A percentile compares a stretch with the other conserved stretches of the same genome.
phyloP scores from a whole-genome alignment of 2,113 vertebrate species.

The Protomyctophum bolini region DNA sequence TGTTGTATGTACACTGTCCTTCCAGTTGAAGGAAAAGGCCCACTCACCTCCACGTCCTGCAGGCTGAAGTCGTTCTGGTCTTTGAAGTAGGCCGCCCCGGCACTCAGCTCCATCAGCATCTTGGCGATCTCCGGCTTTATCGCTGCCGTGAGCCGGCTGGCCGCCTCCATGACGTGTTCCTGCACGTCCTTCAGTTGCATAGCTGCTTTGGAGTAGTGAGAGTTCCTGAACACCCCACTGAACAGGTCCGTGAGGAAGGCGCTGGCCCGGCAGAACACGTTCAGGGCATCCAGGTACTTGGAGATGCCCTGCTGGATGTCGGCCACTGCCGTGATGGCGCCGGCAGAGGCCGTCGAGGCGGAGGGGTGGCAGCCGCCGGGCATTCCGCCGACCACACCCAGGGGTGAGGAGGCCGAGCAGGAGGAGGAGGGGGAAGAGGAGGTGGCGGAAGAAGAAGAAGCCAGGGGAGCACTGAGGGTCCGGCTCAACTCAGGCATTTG shows the following conservation, averaged over 20 bases:
- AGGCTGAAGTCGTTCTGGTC: slow-evolving; percentile 98
- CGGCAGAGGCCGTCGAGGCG: slow-evolving; percentile 49
- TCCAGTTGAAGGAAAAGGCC: no score
- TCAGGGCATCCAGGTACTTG: slow-evolving; percentile 97
- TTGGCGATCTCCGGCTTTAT: slow-evolving; percentile 99
- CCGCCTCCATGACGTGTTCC: slow-evolving; percentile 98
- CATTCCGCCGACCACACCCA: slow-evolving; percentile 65
- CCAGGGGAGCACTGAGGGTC: slow-evolving; percentile 90
- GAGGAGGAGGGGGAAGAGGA: slow-evolving; percentile 82
- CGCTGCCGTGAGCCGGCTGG: slow-evolving; percentile 95
- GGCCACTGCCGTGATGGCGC: slow-evolving; percentile 88
- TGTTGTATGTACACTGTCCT: no score
- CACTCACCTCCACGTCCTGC: slow-evolving; percentile 93
- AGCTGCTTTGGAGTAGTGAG: slow-evolving; percentile 98
- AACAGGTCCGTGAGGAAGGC: slow-evolving; percentile 98
- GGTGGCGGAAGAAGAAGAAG: slow-evolving; percentile 81
- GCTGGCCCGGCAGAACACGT: slow-evolving; percentile 96
- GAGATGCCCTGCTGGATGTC: slow-evolving; percentile 99
- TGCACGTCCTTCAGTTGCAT: slow-evolving; percentile 99
- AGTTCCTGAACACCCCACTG: slow-evolving; percentile 96
- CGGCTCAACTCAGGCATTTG: slow-evolving; percentile 95
- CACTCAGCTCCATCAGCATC: slow-evolving; percentile 99
- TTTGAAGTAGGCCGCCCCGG: slow-evolving; percentile 95
- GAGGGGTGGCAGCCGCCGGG: slow-evolving; percentile 79
- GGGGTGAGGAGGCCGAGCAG: slow-evolving; percentile 81